Evolutionary conservation across 2,797 vertebrate genomes (phyloP), one percentile per base, ranked within the genome.

Genomic region (Sebastes hopkinsi): DNA sequence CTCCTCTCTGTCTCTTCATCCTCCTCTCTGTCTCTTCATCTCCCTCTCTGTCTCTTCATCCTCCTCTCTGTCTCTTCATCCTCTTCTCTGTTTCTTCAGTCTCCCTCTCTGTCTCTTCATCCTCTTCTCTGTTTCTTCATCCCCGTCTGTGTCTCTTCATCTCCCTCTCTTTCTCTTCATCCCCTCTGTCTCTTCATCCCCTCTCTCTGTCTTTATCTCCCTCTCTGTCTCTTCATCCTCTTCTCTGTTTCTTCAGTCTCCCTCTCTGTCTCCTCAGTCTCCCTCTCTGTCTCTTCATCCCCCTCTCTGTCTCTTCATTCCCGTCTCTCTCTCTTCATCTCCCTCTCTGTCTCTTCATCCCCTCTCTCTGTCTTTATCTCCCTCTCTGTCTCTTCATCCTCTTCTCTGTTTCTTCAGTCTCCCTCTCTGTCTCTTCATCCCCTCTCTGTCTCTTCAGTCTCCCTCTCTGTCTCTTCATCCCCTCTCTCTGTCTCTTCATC

Each of bases 151-250:
- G 8, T 52, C 20, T 52, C 52, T 12, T 54, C 9, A 4, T 5
- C 0, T 1, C 3, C 2, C 0, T 20, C 46, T n/a, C 46, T 13
- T 0, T 56, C 11, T 55, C 54, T 77, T 79, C 75, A 27, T 18
- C 27, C 27, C 89, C 79, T 80, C 86, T 84, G 79, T 87, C 82
- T 86, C 72, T 67, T 88, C 77, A 66, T 59, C 4, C 67, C 29
- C 30, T 25, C 30, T n/a, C 18, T 52, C 46, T 20, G 18, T 52
- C 20, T 52, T 4, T 8, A 20, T 30, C 7, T 2, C 30, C 30
- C 8, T n/a, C 20, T 52, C 50, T 9, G 8, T 52, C 20, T 52
- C 50, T 52, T 10, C 20, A 9, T 20, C 18, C 3, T 3, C 20
- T 5, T 46, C 42, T 18, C 42, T 46, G 42, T 46, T 1, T 50